These are phyloP conservation scores for Bombylius major DNA, from an alignment of 2,888 invertebrate species.

Conservation along the genomic window DNA sequence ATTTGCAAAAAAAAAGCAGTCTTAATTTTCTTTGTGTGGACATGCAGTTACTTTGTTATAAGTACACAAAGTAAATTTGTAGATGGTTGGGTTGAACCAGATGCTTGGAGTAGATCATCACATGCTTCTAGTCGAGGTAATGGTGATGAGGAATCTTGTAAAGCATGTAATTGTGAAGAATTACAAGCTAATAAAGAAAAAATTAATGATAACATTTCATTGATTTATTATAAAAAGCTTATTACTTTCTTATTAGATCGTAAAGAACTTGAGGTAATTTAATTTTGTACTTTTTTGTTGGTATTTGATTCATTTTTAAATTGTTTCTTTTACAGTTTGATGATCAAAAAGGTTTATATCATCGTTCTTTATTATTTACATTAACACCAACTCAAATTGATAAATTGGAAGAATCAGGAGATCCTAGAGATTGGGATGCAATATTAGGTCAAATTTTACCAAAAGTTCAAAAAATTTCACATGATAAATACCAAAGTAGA, in stretches of 20 bases:
- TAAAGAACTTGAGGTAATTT: background rate
- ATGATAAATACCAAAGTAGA: too few relatives aligned
- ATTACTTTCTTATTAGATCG: background rate
- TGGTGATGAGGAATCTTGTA: background rate
- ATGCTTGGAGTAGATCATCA: constrained; percentile 1
- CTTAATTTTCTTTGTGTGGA: too few relatives aligned
- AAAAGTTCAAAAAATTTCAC: constrained; percentile 8
- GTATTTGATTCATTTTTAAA: background rate
- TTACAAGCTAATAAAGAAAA: background rate
- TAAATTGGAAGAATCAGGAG: constrained; percentile 19
- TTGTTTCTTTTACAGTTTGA: background rate
- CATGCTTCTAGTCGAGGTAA: background rate
- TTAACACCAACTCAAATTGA: constrained; percentile 20
- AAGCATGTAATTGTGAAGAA: background rate
- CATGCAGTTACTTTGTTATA: too few relatives aligned
- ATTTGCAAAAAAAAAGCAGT: too few relatives aligned
- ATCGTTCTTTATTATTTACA: constrained; percentile 12
- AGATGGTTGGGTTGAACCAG: constrained; percentile 1
- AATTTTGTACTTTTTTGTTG: background rate
- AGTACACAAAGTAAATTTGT: too few relatives aligned
- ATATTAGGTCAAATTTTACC: constrained; percentile 22
- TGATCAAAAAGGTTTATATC: background rate
- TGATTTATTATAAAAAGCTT: constrained; percentile 1
- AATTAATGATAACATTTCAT: background rate
- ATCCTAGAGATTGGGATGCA: constrained; percentile 27